A percentile compares a stretch with the other conserved stretches of the same genome.
Conservation (phyloP, 2,797 vertebrate genomes). For the Chaunax sp. region DNA sequence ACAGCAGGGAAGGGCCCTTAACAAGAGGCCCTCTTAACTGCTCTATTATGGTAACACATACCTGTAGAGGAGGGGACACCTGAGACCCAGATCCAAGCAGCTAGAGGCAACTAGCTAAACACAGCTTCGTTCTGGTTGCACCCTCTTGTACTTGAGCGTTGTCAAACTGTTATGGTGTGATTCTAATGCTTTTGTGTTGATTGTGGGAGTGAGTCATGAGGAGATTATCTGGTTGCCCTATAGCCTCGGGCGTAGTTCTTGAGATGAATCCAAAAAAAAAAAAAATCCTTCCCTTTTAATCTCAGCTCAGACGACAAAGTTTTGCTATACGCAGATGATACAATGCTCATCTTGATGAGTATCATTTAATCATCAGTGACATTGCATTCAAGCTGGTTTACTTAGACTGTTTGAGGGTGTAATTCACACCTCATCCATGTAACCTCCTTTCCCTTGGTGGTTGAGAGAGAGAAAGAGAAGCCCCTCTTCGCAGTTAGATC, state of each 20-base stretch:
- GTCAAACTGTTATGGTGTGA: slow-evolving; percentile 76
- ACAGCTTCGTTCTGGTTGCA: slow-evolving; percentile 54
- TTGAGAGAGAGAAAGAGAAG: slow-evolving; percentile 52
- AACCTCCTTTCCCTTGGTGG: slow-evolving; percentile 60
- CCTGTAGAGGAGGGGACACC: slow-evolving; percentile 79
- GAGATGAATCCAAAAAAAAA: slow-evolving; percentile 76
- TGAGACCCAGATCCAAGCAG: slow-evolving; percentile 71
- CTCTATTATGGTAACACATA: slow-evolving; percentile 83
- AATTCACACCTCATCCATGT: slow-evolving; percentile 64
- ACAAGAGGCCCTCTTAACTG: slow-evolving; percentile 83
- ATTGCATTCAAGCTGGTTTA: slow-evolving; percentile 22
- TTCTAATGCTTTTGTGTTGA: slow-evolving; percentile 80
- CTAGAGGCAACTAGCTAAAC: slow-evolving; percentile 68
- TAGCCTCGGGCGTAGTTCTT: slow-evolving; percentile 70
- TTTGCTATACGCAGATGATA: slow-evolving; percentile 54
- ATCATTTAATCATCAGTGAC: slow-evolving; percentile 55
- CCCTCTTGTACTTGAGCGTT: slow-evolving; percentile 79
- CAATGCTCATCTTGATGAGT: slow-evolving; percentile 50
- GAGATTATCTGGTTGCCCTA: slow-evolving; percentile 75
- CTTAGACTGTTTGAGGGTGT: slow-evolving; percentile 44
- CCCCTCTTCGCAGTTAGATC: slow-evolving; percentile 67
- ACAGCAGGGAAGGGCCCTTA: slow-evolving; percentile 77
- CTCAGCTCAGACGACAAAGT: slow-evolving; percentile 62
- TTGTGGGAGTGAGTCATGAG: slow-evolving; percentile 76
- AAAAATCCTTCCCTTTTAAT: slow-evolving; percentile 69